Base-by-base conservation (phyloP, 2,113 vertebrate species). In the Eurypyga helias region DNA sequence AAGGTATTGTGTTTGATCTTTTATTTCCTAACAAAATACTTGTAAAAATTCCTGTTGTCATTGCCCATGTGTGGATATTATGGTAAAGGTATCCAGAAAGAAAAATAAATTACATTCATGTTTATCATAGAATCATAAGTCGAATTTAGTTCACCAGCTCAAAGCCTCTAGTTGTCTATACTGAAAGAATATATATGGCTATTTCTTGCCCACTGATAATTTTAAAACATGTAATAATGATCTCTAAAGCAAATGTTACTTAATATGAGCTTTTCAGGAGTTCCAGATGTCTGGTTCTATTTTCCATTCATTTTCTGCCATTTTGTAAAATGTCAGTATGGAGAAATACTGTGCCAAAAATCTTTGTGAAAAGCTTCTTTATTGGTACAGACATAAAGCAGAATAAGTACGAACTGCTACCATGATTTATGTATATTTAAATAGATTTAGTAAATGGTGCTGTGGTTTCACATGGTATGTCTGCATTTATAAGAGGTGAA, bases 61-160 rank as follows among this genome's bases (percentile, higher is more conserved):
- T 48, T 71, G 3, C 1, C 72, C 43, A 34, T 57, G 8, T 64
- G 76, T 66, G 38, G 36, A 9, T 61, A 33, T 51, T 70, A 51
- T 7, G 4, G 3, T 76, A 57, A 60, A 67, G 3, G 6, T 46
- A 62, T 58, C 4, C 10, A 41, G 36, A 41, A 62, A 70, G 16
- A 23, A 2, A 26, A 33, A 26, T 29, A 70, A 36, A 45, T 66
- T 9, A 0, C 18, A 45, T 45, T 45, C 60, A 33, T 84, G 49
- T 48, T 80, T 11, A 33, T 5, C 2, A 36, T 45, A 29, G 41
- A 77, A 87, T 41, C 4, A 5, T 34, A 66, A 17, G 9, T 5
- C 1, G 1, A 70, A 48, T 4, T 46, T 48, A 49, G 10, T 21
- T 82, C 8, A 77, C 10, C 1, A 1, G 11, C 11, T 67, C 7